Conservation (phyloP, 2,797 vertebrate species). For the Platyrinchus mystaceus region DNA sequence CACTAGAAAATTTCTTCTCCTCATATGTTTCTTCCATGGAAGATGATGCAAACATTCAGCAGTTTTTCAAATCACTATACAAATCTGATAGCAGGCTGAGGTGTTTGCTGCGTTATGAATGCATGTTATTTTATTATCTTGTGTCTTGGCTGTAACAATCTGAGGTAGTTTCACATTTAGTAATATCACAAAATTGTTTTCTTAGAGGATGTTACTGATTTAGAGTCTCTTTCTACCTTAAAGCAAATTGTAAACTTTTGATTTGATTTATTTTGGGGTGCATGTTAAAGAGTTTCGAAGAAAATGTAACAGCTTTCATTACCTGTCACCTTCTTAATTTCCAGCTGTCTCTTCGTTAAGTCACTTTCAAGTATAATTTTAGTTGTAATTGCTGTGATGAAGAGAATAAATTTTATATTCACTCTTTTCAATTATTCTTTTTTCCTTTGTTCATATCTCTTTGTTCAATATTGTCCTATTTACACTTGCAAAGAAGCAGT, state of each 20-base stretch:
- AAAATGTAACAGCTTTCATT: background rate
- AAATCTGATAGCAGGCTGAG: background rate
- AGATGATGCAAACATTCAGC: background rate
- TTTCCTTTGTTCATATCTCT: background rate
- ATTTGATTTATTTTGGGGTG: background rate
- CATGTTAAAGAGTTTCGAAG: background rate
- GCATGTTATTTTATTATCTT: background rate
- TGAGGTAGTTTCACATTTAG: background rate
- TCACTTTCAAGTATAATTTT: background rate
- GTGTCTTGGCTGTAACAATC: background rate
- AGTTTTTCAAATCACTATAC: background rate
- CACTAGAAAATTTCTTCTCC: background rate
- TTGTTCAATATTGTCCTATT: background rate
- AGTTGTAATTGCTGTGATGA: background rate
- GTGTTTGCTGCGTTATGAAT: background rate
- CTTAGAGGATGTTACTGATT: background rate
- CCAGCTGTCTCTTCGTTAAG: background rate
- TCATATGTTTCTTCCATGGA: background rate
- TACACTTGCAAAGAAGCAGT: background rate
- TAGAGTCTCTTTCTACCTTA: background rate
- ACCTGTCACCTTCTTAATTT: background rate
- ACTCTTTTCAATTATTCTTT: background rate
- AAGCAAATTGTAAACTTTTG: background rate
- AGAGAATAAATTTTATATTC: background rate
- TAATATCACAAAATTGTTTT: background rate